A percentile compares a stretch with the other conserved stretches of the same genome.
These are phyloP conservation scores for Megalops cyprinoides DNA, from an alignment of 2,797 vertebrate species.

Conservation along the genomic window DNA sequence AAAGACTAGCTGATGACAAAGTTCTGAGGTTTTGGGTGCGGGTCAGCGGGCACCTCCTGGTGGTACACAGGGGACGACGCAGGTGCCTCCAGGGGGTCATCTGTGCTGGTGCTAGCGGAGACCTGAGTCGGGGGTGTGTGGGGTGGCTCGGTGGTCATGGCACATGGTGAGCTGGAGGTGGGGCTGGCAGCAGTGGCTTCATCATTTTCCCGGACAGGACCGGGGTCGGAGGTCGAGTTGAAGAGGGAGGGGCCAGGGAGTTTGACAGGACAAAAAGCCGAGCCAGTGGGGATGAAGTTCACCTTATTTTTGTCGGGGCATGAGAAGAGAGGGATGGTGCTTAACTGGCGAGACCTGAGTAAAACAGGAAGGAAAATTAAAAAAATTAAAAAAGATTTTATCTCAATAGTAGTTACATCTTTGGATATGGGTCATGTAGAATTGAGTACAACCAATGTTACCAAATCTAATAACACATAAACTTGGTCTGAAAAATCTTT, in stretches of 20 bases:
- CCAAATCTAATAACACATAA: background rate
- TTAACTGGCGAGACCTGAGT: constrained; percentile 84
- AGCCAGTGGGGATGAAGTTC: constrained; percentile 95
- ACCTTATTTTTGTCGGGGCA: constrained; percentile 99
- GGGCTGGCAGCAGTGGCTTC: constrained; percentile 56
- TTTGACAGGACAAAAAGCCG: constrained; percentile 96
- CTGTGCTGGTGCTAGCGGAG: constrained; percentile 75
- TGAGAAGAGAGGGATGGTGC: constrained; percentile 92
- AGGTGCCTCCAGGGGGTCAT: constrained; percentile 62
- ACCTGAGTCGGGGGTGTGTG: constrained; percentile 66
- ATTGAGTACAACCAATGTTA: background rate
- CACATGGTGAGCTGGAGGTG: constrained; percentile 64
- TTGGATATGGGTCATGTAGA: background rate
- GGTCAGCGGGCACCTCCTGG: constrained; percentile 51
- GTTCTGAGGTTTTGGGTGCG: constrained; percentile 66
- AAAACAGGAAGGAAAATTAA: constrained; percentile 25
- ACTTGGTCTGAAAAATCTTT: background rate
- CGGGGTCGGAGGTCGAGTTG: constrained; percentile 73
- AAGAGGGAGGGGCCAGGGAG: constrained; percentile 86
- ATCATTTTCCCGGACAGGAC: constrained; percentile 70
- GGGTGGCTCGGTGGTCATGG: constrained; percentile 77
- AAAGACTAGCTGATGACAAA: constrained; percentile 70
- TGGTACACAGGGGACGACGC: background rate
- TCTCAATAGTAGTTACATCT: background rate
- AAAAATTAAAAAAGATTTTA: background rate